Base-by-base conservation (phyloP, 2,113 vertebrate species). In the Hippoglossus stenolepis region DNA sequence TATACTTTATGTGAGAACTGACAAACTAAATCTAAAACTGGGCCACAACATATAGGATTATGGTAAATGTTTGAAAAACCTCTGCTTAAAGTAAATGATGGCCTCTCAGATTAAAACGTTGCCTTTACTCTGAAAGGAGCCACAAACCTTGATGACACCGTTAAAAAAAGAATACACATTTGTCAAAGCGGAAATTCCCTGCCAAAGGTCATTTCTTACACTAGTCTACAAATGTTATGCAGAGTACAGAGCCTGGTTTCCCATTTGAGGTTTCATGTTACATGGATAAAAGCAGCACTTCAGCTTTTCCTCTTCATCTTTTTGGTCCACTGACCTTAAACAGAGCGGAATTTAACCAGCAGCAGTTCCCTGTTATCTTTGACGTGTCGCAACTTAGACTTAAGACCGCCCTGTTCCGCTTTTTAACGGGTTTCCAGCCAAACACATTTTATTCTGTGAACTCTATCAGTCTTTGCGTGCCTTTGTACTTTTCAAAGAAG, bases 291-390 rank as follows among this genome's bases (percentile, higher is more conserved):
- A 62, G 69, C 5, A 12, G 70, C 59, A 87, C 75, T 82, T 91
- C 65, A 83, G 62, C 24, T 88, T 84, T 23, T 78, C 47, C 58
- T 76, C 58, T 65, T 88, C 73, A 71, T 62, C 3, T 17, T 77
- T 81, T 70, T 21, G 40, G 15, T 20, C 26, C 4, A 5, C 18
- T 88, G 86, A 88, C 67, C 79, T 83, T 79, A 38, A 64, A 47
- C n/a, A 56, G 35, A 77, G 77, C 11, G 66, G 77, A 85, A 85
- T 80, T 75, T 40, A 70, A 85, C 75, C 0, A 47, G 62, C 73
- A 59, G 38, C 71, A 86, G 80, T 92, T 93, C 89, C 91, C 83
- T 68, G 43, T 89, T 89, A 78, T 68, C n/a, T 31, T 58, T 1
- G 78, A 43, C 23, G 40, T 91, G 75, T 87, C 14, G 84, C 70